These are phyloP conservation scores for Siphamia tubifer DNA, from an alignment of 2,113 vertebrate genomes.

Conservation along the genomic window DNA sequence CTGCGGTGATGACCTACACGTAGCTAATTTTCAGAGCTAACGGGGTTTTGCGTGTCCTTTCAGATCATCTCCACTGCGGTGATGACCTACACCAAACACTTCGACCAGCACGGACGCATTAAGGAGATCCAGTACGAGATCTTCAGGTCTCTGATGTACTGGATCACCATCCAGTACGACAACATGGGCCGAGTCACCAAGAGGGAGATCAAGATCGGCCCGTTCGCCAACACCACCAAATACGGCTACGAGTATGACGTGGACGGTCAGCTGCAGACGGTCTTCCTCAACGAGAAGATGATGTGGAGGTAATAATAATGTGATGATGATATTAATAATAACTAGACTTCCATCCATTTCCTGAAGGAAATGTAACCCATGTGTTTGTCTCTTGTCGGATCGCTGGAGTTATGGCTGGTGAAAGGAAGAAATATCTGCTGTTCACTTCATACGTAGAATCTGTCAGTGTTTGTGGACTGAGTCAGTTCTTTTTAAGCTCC, in stretches of 20 bases:
- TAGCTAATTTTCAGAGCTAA: too few relatives aligned
- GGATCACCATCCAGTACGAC: constrained; percentile 98
- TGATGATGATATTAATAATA: too few relatives aligned
- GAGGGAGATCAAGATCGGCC: constrained; percentile 97
- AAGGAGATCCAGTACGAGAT: constrained; percentile 99
- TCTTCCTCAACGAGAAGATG: constrained; percentile 96
- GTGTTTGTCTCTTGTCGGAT: too few relatives aligned
- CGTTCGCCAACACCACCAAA: constrained; percentile 98
- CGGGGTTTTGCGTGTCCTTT: background rate
- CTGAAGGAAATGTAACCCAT: too few relatives aligned
- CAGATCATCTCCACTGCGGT: constrained; percentile 97
- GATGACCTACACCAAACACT: constrained; percentile 99
- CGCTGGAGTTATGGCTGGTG: too few relatives aligned
- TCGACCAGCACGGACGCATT: constrained; percentile 94
- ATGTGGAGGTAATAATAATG: constrained; percentile 96
- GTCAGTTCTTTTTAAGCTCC: too few relatives aligned
- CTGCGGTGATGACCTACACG: too few relatives aligned
- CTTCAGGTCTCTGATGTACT: constrained; percentile 97
- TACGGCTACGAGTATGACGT: constrained; percentile 96
- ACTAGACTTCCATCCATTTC: too few relatives aligned
- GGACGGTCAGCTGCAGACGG: constrained; percentile 95
- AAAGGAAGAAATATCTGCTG: too few relatives aligned
- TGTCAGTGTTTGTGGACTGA: too few relatives aligned
- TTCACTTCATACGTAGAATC: too few relatives aligned
- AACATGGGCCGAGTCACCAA: constrained; percentile 98